Percentiles rank a stretch among this genome's conserved stretches.
These are phyloP conservation scores for Pantherophis guttatus DNA, from an alignment of 2,113 vertebrate species.

Conservation along the genomic window DNA sequence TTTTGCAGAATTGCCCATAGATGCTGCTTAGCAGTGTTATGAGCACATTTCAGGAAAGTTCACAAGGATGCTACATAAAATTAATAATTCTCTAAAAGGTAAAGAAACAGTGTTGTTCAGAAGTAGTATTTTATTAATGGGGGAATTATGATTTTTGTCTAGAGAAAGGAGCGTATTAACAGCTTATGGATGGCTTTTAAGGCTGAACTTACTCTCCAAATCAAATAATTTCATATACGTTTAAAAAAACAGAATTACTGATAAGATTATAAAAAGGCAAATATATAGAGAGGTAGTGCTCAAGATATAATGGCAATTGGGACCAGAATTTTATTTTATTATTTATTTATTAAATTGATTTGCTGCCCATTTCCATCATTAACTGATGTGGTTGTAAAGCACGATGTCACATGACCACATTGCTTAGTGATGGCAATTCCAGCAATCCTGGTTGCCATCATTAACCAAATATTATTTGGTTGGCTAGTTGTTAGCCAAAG, in stretches of 20 bases:
- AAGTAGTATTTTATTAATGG: background rate
- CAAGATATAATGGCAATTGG: background rate
- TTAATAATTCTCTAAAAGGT: background rate
- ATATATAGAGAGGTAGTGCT: background rate
- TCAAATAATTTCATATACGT: background rate
- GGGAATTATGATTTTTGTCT: background rate
- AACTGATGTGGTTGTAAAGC: background rate
- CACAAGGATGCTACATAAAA: background rate
- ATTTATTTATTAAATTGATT: too few species aligned
- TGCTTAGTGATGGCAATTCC: background rate
- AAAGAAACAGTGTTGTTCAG: background rate
- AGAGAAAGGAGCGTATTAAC: background rate
- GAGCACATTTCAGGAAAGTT: background rate
- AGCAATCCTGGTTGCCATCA: background rate
- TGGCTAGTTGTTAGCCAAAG: background rate
- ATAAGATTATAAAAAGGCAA: background rate
- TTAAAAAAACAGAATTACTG: background rate
- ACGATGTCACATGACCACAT: background rate
- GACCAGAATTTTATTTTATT: background rate
- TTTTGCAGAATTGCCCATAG: background rate
- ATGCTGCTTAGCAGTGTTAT: background rate
- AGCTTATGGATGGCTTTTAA: background rate
- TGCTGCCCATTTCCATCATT: background rate
- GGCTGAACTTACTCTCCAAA: background rate
- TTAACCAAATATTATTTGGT: background rate